phyloP scores from a whole-genome alignment of 2,797 vertebrate species.

The Sparus aurata region DNA sequence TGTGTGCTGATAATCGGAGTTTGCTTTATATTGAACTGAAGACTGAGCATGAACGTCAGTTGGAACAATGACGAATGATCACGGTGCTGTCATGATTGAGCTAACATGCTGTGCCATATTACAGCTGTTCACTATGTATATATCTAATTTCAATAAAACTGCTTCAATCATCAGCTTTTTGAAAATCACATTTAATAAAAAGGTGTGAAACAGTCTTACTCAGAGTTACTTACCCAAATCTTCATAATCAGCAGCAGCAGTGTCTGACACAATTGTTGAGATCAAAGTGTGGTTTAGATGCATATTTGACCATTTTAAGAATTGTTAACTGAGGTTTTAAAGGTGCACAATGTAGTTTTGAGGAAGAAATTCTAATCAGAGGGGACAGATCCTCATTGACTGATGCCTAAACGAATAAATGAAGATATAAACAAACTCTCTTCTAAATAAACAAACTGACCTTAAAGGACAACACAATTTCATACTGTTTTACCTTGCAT shows the following conservation, averaged over 20 bases:
- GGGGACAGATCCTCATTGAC: too few species aligned
- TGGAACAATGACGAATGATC: slow-evolving; percentile 28
- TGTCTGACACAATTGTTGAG: too few species aligned
- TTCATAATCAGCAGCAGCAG: not conserved
- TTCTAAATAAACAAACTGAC: too few species aligned
- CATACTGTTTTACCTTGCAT: too few species aligned
- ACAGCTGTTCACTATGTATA: slow-evolving; percentile 67
- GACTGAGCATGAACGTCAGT: slow-evolving; percentile 48
- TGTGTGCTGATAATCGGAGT: slow-evolving; percentile 63
- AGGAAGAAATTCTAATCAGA: too few species aligned
- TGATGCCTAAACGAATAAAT: too few species aligned
- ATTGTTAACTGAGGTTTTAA: not conserved
- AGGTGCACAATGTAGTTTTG: too few species aligned
- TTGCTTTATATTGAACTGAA: slow-evolving; percentile 47
- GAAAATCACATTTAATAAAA: slow-evolving; percentile 47
- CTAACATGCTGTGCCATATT: slow-evolving; percentile 37
- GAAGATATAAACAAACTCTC: too few species aligned
- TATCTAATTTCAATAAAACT: slow-evolving; percentile 61
- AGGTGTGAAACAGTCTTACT: slow-evolving; percentile 1
- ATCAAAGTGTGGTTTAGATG: too few species aligned
- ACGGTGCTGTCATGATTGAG: slow-evolving; percentile 43
- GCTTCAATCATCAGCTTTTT: slow-evolving; percentile 47
- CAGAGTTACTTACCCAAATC: not conserved
- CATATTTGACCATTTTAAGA: not conserved
- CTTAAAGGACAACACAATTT: too few species aligned